Evolutionary conservation across 2,888 invertebrate genomes (phyloP).

Genomic region (Metalampra italica): DNA sequence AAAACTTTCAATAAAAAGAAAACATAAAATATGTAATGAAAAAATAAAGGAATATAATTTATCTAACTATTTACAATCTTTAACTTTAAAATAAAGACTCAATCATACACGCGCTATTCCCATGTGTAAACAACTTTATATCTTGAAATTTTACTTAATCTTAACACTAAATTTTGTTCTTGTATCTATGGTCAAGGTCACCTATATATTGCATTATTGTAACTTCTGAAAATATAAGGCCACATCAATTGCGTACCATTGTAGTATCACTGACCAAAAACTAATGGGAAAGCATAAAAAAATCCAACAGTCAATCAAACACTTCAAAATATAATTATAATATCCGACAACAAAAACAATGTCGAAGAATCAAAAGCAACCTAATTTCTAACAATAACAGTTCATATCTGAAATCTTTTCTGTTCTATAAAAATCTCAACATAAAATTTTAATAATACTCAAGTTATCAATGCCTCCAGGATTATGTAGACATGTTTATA

Average conservation of each 20-base stretch:
- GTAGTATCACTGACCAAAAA: slow-evolving; percentile 8
- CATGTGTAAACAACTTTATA: neutral
- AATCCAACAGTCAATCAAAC: slow-evolving; percentile 12
- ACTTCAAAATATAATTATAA: slow-evolving; percentile 17
- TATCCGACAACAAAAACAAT: slow-evolving; percentile 34
- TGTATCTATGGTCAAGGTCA: slow-evolving; percentile 21
- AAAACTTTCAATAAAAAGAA: slow-evolving; percentile 30
- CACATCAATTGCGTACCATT: slow-evolving; percentile 41
- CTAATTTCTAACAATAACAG: slow-evolving; percentile 15
- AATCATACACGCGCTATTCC: slow-evolving; percentile 5
- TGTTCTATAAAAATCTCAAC: slow-evolving; percentile 7
- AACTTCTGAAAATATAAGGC: slow-evolving; percentile 56
- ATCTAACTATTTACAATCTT: slow-evolving; percentile 39
- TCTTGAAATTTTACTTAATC: neutral
- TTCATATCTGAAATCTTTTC: slow-evolving; percentile 7
- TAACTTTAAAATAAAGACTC: slow-evolving; percentile 33
- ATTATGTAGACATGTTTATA: no score
- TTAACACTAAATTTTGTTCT: slow-evolving; percentile 26
- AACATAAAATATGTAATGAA: slow-evolving; percentile 39
- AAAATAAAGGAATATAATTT: slow-evolving; percentile 61
- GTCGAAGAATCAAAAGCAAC: slow-evolving; percentile 17
- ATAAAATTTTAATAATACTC: slow-evolving; percentile 1
- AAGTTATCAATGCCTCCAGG: neutral
- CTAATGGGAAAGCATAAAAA: slow-evolving; percentile 12
- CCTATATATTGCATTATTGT: slow-evolving; percentile 32